Evolutionary conservation across 2,888 invertebrate species (phyloP).

Genomic region (Drosophila anceps): DNA sequence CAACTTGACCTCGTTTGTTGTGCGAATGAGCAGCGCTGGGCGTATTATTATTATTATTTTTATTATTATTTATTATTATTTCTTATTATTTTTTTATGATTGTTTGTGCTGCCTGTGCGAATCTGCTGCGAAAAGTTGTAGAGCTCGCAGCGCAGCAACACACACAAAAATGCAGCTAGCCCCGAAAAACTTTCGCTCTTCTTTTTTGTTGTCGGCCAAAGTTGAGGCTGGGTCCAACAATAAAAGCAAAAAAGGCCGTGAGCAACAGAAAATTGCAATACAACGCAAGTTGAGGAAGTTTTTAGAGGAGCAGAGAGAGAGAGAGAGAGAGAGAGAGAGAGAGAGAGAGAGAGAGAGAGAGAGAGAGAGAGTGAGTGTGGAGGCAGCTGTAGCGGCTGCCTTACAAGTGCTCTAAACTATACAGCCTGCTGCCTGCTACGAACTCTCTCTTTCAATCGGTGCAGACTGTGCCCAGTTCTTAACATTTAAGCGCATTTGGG

Average conservation of each 20-base stretch:
- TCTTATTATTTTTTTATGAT: constrained; percentile 2
- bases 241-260: constrained; percentile 41
- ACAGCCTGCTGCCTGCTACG: background rate
- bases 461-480: constrained; percentile 9
- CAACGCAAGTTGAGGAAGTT: constrained; percentile 16
- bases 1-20: constrained; percentile 56
- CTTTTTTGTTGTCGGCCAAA: constrained; percentile 17
- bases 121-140: constrained; percentile 41
- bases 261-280: constrained; percentile 43
- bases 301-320: background rate
- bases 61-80: constrained; percentile 9
- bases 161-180: constrained; percentile 30
- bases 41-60: constrained; percentile 24
- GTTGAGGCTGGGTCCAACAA: constrained; percentile 14
- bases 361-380: background rate
- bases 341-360: background rate
- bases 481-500: constrained; percentile 74
- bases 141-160: constrained; percentile 21
- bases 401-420: constrained; percentile 45
- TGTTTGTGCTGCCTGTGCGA: constrained; percentile 24
- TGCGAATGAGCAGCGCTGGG: constrained; percentile 22
- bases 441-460: background rate
- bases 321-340: too few species aligned
- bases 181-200: constrained; percentile 31
- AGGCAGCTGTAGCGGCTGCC: constrained; percentile 5